Conservation (phyloP, 1,140 invertebrate genomes). For the Asobara japonica region DNA sequence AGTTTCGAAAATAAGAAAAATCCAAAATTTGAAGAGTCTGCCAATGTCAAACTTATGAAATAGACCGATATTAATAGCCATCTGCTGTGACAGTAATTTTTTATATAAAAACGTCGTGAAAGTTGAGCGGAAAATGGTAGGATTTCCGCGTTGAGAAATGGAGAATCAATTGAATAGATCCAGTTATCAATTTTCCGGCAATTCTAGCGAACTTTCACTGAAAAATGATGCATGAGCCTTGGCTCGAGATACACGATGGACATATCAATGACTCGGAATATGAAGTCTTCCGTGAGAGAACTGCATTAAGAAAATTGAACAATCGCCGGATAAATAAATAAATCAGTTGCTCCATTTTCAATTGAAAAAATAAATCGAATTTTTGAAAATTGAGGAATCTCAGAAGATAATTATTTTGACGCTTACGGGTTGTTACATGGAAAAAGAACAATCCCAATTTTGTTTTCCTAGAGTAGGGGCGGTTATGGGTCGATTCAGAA, state of each 20-base stretch:
- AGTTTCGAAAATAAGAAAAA: too few relatives aligned
- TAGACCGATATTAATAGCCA: neutral
- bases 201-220: neutral
- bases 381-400: too few relatives aligned
- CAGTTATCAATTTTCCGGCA: neutral
- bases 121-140: neutral
- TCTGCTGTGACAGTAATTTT: neutral
- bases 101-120: neutral
- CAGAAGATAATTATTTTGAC: too few relatives aligned
- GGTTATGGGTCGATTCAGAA: neutral
- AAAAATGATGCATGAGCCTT: neutral
- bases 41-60: too few relatives aligned
- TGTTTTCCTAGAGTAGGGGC: neutral
- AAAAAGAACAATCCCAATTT: neutral
- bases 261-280: too few relatives aligned
- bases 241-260: neutral
- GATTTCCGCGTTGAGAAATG: neutral
- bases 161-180: neutral
- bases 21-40: too few relatives aligned
- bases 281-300: neutral
- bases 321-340: constrained; percentile 1
- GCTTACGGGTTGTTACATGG: neutral
- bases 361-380: too few relatives aligned
- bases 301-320: neutral
- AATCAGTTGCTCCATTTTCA: neutral